Base-by-base conservation (phyloP, 2,888 invertebrate genomes). In the Oeneis ivallda region DNA sequence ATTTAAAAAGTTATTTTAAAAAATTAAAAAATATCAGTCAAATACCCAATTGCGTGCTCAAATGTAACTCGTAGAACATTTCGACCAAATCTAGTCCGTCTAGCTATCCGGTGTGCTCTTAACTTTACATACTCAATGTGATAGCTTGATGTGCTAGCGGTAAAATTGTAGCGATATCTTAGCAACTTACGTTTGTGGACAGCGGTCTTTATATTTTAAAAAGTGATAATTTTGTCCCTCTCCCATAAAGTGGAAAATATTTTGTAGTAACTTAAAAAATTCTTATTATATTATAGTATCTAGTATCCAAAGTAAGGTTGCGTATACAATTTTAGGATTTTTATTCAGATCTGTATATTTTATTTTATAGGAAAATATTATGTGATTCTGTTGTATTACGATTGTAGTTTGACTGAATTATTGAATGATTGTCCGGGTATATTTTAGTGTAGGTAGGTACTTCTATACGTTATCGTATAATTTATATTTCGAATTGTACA, bases 111-210 rank as follows among this genome's bases (percentile, higher is more conserved):
- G 10, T 13, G 15, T 17, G 17, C 9, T 17, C 47, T 17, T 47
- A 17, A 2, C 37, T 37, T 4, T 10, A 53, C 53, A n/a, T 9
- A 39, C 1, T 54, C 54, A 10, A 2, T 10, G 9, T 17, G 47
- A 15, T 15, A 17, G 0, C 41, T 41, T 41, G 41, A 13, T 1
- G 37, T 8, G 7, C 7, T 37, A 7, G 37, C 8, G 1, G 45
- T 59, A 53, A 66, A 59, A 60, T 62, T 68, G 39, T 70, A 65
- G 65, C 65, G 64, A 70, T 70, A 60, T 52, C 63, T 37, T 61
- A 62, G 19, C 47, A 26, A 34, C 32, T 47, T 56, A 53, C 50
- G 17, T 37, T 49, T 45, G 50, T 63, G 34, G 58, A 64, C 60
- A 66, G 59, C 50, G 50, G 61, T 47, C 32, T 39, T 50, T 68